Evolutionary conservation across 2,113 vertebrate genomes (phyloP).

Genomic region (Centropristis striata): DNA sequence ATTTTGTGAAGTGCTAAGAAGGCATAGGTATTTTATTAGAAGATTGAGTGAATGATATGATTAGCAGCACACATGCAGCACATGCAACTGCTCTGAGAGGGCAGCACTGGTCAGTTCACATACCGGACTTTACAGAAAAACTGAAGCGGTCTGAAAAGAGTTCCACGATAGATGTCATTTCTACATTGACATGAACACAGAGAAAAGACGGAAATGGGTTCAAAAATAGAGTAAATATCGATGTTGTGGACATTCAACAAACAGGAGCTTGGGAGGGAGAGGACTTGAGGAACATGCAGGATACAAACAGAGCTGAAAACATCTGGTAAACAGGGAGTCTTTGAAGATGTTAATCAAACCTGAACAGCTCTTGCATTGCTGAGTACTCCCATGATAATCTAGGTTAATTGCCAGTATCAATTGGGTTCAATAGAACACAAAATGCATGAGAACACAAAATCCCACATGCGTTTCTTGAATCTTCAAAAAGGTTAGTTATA

Average conservation of each 20-base stretch:
- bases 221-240: slow-evolving; percentile 54
- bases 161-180: slow-evolving; percentile 86
- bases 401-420: slow-evolving; percentile 40
- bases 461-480: slow-evolving; percentile 20
- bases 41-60: slow-evolving; percentile 46
- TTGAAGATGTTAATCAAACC: slow-evolving; percentile 67
- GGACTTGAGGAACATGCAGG: slow-evolving; percentile 66
- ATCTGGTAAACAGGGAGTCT: slow-evolving; percentile 43
- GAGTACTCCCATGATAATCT: slow-evolving; percentile 24
- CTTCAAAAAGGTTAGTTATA: slow-evolving; percentile 18
- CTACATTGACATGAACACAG: slow-evolving; percentile 84
- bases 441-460: slow-evolving; percentile 40
- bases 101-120: slow-evolving; percentile 80
- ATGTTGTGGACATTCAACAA: slow-evolving; percentile 58
- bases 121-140: slow-evolving; percentile 89
- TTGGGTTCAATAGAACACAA: slow-evolving; percentile 25
- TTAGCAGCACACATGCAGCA: slow-evolving; percentile 76
- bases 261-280: slow-evolving; percentile 36
- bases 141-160: slow-evolving; percentile 86
- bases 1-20: slow-evolving; percentile 46
- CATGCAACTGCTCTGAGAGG: slow-evolving; percentile 71
- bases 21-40: slow-evolving; percentile 38
- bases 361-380: slow-evolving; percentile 29
- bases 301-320: slow-evolving; percentile 69
- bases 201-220: slow-evolving; percentile 76